These are phyloP conservation scores for Bombus fervidus DNA, from an alignment of 1,140 invertebrate species.

Conservation along the genomic window DNA sequence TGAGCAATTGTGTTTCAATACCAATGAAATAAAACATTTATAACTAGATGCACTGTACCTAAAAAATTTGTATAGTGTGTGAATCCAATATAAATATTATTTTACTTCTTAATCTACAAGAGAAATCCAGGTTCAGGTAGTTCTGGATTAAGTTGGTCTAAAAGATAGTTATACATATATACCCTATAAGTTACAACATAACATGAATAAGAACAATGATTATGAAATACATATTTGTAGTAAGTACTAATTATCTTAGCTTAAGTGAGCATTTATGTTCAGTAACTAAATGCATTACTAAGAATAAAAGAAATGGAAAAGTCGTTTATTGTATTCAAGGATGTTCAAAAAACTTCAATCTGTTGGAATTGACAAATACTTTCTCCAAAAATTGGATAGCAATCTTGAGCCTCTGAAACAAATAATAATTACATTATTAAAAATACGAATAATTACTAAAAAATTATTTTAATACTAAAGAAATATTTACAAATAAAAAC, in stretches of 20 bases:
- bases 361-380: conserved; percentile 1
- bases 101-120: not conserved
- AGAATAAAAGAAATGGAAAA: conserved; percentile 39
- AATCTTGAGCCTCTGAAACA: conserved; percentile 54
- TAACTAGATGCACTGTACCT: conserved; percentile 19
- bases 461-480: not conserved
- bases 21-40: conserved; percentile 11
- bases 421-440: conserved; percentile 19
- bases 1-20: conserved; percentile 25
- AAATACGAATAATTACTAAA: not conserved
- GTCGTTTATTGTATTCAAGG: not conserved
- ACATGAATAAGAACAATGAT: conserved; percentile 41
- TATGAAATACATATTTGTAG: conserved; percentile 13
- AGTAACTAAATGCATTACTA: conserved; percentile 63
- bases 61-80: conserved; percentile 5
- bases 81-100: conserved; percentile 31
- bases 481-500: not conserved
- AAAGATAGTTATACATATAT: not conserved
- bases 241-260: conserved; percentile 51
- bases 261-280: conserved; percentile 42
- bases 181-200: conserved; percentile 23
- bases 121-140: conserved; percentile 18
- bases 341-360: not conserved
- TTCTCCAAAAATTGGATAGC: not conserved
- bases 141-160: conserved; percentile 26